phyloP scores from a whole-genome alignment of 2,113 vertebrate genomes.

The Anas platyrhynchos region DNA sequence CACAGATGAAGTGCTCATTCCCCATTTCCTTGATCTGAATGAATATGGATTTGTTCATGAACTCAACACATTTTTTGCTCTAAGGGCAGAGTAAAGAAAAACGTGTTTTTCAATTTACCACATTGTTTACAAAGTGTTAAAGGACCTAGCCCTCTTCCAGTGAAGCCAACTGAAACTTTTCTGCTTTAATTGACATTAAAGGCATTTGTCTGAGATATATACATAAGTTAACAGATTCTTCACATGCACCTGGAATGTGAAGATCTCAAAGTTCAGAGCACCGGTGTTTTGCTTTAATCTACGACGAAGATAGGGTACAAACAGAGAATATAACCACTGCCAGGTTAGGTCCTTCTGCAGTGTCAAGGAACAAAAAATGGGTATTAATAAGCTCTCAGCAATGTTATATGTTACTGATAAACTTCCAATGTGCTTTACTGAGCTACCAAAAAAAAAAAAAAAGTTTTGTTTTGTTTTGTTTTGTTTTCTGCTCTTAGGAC shows the following conservation, averaged over 20 bases:
- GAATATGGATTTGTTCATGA: conserved; percentile 47
- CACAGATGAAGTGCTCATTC: not conserved
- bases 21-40: not conserved
- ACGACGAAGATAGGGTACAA: not conserved
- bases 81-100: not conserved
- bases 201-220: not conserved
- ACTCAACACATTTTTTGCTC: not conserved
- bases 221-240: not conserved
- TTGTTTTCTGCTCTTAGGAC: not conserved
- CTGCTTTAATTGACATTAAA: not conserved
- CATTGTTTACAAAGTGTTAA: not conserved
- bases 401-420: not conserved
- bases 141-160: not conserved
- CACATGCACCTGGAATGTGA: not conserved
- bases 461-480: not conserved
- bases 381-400: not conserved
- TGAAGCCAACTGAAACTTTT: not conserved
- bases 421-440: not conserved
- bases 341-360: not conserved
- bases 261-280: not conserved
- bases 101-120: not conserved
- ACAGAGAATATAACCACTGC: not conserved
- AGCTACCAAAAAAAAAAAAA: not conserved
- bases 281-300: not conserved
- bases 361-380: not conserved